These are phyloP conservation scores for Probosciger aterrimus DNA, from an alignment of 2,113 vertebrate genomes.

Conservation along the genomic window DNA sequence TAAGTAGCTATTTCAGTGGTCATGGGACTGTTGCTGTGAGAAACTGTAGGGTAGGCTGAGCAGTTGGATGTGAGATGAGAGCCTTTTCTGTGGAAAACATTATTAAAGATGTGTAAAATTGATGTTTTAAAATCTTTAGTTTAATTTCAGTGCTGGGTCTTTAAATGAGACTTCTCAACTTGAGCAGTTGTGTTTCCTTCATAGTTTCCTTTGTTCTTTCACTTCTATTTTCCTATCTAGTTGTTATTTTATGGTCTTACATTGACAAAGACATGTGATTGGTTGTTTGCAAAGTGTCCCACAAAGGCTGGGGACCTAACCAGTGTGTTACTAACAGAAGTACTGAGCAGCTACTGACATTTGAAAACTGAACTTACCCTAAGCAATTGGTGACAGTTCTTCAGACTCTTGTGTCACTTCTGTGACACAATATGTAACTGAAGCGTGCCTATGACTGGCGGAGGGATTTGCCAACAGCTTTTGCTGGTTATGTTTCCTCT, in stretches of 20 bases:
- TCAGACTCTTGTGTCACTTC: neutral
- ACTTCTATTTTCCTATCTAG: neutral
- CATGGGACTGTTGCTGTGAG: neutral
- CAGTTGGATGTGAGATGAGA: neutral
- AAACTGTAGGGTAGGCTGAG: neutral
- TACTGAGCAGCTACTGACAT: neutral
- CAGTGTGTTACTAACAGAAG: neutral
- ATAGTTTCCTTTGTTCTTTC: neutral
- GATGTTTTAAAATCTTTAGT: neutral
- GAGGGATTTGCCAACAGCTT: neutral
- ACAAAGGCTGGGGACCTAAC: neutral
- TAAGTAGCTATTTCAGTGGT: neutral
- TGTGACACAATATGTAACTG: neutral
- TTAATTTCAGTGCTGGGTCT: neutral
- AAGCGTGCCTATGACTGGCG: neutral
- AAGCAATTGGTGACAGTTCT: neutral
- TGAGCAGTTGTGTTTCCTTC: neutral
- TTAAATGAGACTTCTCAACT: neutral
- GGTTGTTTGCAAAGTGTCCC: neutral
- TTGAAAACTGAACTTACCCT: neutral
- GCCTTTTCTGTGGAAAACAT: neutral
- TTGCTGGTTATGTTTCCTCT: conserved; percentile 2
- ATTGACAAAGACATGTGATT: neutral
- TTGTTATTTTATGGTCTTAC: neutral
- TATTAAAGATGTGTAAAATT: neutral